Base-by-base conservation (phyloP, 2,113 vertebrate genomes). In the Barnardius zonarius region DNA sequence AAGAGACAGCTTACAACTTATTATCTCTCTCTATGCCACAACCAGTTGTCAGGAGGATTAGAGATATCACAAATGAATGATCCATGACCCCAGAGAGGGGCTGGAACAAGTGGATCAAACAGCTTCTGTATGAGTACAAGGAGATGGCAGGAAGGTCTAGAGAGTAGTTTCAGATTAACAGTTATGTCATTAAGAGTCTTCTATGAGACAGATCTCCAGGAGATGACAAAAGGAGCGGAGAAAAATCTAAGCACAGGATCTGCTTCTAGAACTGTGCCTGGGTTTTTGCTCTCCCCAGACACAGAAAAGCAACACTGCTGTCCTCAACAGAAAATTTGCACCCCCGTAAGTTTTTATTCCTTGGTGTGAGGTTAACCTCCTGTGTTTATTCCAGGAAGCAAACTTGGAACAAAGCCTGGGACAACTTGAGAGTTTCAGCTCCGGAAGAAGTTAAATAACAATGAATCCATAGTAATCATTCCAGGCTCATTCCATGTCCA, bases 371-470 rank as follows among this genome's bases (percentile, higher is more conserved):
- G 35, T 91, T 82, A 82, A 91, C 27, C 61, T 91, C 81, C 51
- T 46, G 27, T 72, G 52, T 68, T 93, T 91, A 84, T 72, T 75
- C 23, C 83, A 84, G 39, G 68, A 92, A 84, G 51, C 30, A 86
- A 82, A 92, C 37, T 39, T 94, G 77, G 89, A 96, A 83, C 51
- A 55, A 68, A 87, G 73, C 86, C 91, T 91, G 67, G 52, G 74
- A 76, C 3, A 8, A 54, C 35, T 51, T 66, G 12, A 64, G 72
- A 75, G 48, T 55, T 86, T 88, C 85, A 66, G 63, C 61, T 79
- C 74, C 91, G 93, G 78, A 92, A 95, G 82, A 94, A 88, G 68
- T 93, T 86, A 92, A 93, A 43, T 22, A 79, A 90, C 51, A 95
- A 63, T 37, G 59, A 86, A 88, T 88, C 86, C 16, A 49, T 39